Percentiles rank a stretch among this genome's conserved stretches.
Evolutionary conservation across 2,797 vertebrate genomes (phyloP).

Genomic region (Sarcophilus harrisii): DNA sequence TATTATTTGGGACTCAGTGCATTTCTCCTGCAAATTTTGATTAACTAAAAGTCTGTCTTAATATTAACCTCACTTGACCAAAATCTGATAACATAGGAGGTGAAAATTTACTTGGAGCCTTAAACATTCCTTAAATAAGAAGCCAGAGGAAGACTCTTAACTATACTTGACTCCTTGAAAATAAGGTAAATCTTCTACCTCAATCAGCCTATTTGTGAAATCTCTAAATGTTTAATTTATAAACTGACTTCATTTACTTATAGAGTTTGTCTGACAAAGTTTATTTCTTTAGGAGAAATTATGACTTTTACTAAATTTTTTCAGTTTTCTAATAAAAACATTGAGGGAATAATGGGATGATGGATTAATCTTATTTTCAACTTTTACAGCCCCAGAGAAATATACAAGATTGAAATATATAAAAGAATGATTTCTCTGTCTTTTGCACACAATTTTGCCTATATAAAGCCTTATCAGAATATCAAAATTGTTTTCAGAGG

Average conservation of each 20-base stretch:
- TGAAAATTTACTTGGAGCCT: background rate
- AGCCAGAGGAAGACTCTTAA: background rate
- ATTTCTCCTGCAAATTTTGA: background rate
- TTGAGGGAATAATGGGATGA: background rate
- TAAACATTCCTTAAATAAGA: background rate
- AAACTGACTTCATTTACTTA: background rate
- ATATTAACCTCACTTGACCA: background rate
- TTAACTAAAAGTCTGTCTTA: background rate
- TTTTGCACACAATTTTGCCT: background rate
- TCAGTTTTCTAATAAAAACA: background rate
- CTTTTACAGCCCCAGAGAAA: background rate
- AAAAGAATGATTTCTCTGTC: background rate
- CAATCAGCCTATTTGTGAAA: background rate
- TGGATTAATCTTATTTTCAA: background rate
- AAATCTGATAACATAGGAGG: background rate
- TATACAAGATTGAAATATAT: background rate
- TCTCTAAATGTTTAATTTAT: background rate
- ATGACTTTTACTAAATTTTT: background rate
- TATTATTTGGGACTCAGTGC: background rate
- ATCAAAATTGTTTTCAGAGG: background rate
- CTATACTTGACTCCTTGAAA: background rate
- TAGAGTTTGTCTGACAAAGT: background rate
- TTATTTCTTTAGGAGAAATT: background rate
- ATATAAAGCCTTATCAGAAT: background rate
- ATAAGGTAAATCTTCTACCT: background rate